A percentile compares a stretch with the other conserved stretches of the same genome.
Conservation (phyloP, 2,113 vertebrate species). For the Gallinago paraguaiae region DNA sequence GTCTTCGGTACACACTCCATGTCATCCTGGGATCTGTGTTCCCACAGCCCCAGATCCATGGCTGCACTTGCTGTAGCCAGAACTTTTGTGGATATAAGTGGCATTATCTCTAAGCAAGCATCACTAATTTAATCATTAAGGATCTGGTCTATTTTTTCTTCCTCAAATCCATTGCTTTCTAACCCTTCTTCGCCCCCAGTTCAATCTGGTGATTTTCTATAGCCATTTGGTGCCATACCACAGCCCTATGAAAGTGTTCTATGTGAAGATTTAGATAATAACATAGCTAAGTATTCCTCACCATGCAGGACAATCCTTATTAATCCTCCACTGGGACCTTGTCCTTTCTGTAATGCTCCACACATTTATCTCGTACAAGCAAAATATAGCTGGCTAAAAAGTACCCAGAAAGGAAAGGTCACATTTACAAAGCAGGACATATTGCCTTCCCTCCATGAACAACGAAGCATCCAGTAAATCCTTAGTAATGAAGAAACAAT, state of each 20-base stretch:
- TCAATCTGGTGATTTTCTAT: not conserved
- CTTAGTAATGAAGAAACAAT: conserved; percentile 56
- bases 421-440: conserved; percentile 55
- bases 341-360: not conserved
- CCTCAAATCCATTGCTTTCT: not conserved
- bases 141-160: not conserved
- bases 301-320: not conserved
- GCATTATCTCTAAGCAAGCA: not conserved
- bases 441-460: not conserved
- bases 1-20: not conserved
- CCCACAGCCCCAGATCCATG: not conserved
- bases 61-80: not conserved
- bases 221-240: not conserved
- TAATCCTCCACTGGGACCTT: not conserved
- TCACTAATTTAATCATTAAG: not conserved
- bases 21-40: not conserved
- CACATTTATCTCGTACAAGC: conserved; percentile 6
- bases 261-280: not conserved
- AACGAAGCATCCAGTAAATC: conserved; percentile 35
- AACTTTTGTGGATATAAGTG: not conserved
- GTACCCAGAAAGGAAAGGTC: conserved; percentile 51
- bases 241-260: not conserved
- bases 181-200: not conserved
- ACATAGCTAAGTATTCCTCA: not conserved
- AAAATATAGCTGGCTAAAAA: conserved; percentile 19